Base-by-base conservation (phyloP, 1,140 invertebrate species). In the Papilio xuthus region DNA sequence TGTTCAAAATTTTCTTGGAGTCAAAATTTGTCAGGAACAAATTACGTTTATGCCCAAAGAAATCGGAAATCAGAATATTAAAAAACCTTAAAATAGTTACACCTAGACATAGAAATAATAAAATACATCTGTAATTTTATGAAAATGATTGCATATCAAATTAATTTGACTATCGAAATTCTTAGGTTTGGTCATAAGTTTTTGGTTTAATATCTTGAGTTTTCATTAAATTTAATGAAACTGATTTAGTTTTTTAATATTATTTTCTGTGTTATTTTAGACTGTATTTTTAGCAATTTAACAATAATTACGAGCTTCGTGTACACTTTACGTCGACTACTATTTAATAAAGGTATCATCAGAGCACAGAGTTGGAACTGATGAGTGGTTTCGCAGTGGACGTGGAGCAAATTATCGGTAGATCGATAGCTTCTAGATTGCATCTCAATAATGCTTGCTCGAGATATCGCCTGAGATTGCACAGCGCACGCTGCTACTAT, bases 371-470 rank as follows among this genome's bases (percentile, higher is more conserved):
- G 80, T 87, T 84, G 84, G 84, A 88, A 89, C 80, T 89, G 89
- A 92, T 91, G 90, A 87, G 83, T 86, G 84, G 88, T 92, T 91
- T 88, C 83, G 87, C 85, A 85, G 88, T 83, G 86, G 85, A 84
- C 85, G 88, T 88, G 86, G 84, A 90, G 83, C 84, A 82, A 89
- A 92, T 92, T 93, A 92, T 90, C 85, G 82, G 81, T 67, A 85
- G 86, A 91, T 93, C 90, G 87, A 91, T 92, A 86, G 90, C 87
- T 89, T 87, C 86, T 89, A 91, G 92, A 92, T 92, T 90, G 90
- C 87, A 91, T 92, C 92, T 91, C 89, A 92, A 93, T 93, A 91
- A 91, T 90, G 83, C 85, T 84, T 87, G 85, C 87, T 86, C 85
- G 84, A 91, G 88, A 91, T 89, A 88, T 87, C 85, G 84, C 76